Evolutionary conservation across 2,888 invertebrate genomes (phyloP).

Genomic region (Cryptus viduatorius): DNA sequence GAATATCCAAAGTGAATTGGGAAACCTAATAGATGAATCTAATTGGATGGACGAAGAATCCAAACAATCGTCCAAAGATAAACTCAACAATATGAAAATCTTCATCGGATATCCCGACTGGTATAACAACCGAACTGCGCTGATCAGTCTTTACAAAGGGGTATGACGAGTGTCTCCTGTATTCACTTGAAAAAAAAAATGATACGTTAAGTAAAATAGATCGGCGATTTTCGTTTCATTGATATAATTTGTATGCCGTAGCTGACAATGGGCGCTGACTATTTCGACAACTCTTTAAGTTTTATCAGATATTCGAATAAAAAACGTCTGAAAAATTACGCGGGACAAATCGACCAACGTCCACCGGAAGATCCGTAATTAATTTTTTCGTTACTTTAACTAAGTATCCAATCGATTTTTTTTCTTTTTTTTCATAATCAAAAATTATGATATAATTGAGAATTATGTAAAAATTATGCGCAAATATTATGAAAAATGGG

Average conservation of each 20-base stretch:
- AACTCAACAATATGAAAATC: neutral
- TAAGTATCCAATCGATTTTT: neutral
- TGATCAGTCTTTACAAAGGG: neutral
- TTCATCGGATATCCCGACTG: neutral
- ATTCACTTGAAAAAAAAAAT: neutral
- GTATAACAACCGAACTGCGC: neutral
- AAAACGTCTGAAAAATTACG: constrained; percentile 1
- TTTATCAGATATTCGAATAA: constrained; percentile 49
- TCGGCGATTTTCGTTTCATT: neutral
- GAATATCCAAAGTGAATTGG: constrained; percentile 86
- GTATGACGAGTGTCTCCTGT: constrained; percentile 56
- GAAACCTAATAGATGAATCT: constrained; percentile 84
- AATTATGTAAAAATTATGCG: no score
- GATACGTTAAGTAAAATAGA: neutral
- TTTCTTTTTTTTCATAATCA: neutral
- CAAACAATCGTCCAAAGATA: constrained; percentile 83
- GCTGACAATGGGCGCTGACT: neutral
- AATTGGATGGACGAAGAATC: constrained; percentile 88
- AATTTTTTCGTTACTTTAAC: constrained; percentile 4
- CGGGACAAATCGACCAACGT: neutral
- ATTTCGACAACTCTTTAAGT: constrained; percentile 46
- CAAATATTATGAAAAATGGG: no score
- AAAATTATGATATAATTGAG: neutral
- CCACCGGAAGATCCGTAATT: neutral
- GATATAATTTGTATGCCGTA: neutral